Evolutionary conservation across 1,140 invertebrate species (phyloP).

Genomic region (Elymnias hypermnestra): DNA sequence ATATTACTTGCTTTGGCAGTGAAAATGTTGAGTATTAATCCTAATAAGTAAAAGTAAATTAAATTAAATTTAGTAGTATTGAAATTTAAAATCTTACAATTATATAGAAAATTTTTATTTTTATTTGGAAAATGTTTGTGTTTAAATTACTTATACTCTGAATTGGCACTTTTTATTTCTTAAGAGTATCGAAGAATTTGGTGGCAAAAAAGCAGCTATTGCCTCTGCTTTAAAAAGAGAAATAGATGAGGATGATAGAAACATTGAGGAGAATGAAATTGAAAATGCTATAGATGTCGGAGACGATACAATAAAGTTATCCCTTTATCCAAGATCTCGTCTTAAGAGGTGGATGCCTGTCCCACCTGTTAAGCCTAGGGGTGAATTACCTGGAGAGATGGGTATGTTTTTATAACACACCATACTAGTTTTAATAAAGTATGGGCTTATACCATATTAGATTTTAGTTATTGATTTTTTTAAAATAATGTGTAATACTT

Average conservation of each 20-base stretch:
- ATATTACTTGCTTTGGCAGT: no score
- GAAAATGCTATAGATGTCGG: constrained; percentile 37
- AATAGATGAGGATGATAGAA: constrained; percentile 58
- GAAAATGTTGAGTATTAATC: no score
- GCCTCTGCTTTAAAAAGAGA: constrained; percentile 56
- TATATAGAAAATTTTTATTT: no score
- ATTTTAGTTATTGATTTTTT: no score
- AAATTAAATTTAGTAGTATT: no score
- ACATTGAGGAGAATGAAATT: constrained; percentile 59
- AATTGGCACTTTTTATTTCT: constrained; percentile 2
- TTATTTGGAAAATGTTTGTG: no score
- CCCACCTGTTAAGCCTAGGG: constrained; percentile 81
- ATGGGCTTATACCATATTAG: no score
- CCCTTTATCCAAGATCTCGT: constrained; percentile 61
- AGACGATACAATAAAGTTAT: constrained; percentile 47
- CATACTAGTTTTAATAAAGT: no score
- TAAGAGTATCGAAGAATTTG: constrained; percentile 33
- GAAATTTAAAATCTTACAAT: no score
- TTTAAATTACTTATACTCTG: no score
- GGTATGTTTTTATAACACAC: constrained; percentile 78
- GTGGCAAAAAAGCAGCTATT: constrained; percentile 68
- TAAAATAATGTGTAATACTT: no score
- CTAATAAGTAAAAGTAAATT: no score
- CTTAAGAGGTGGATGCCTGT: constrained; percentile 85
- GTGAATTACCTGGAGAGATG: constrained; percentile 89